These are phyloP conservation scores for Coremacera marginata DNA, from an alignment of 2,888 invertebrate genomes.

Conservation along the genomic window DNA sequence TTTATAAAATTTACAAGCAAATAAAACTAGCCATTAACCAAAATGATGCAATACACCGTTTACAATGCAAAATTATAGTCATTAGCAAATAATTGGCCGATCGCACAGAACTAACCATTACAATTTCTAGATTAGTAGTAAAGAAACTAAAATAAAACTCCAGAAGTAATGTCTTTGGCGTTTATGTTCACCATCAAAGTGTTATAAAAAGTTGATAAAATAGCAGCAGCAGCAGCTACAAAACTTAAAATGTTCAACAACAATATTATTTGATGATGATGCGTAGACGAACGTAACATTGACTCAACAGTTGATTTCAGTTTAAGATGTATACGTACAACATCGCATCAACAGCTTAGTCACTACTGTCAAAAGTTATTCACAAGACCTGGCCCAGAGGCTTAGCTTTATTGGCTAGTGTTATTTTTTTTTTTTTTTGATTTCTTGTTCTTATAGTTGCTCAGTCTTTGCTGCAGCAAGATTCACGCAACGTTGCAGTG, in stretches of 20 bases:
- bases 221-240: slow-evolving; percentile 26
- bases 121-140: background rate
- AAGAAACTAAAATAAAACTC: too few species aligned
- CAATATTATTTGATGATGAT: slow-evolving; percentile 29
- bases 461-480: background rate
- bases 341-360: background rate
- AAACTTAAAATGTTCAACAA: slow-evolving; percentile 28
- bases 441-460: background rate
- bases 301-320: background rate
- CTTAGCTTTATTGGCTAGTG: background rate
- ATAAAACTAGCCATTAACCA: too few species aligned
- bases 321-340: background rate
- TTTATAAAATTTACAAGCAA: too few species aligned
- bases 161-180: background rate
- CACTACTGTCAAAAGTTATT: slow-evolving; percentile 25
- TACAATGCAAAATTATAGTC: slow-evolving; percentile 26
- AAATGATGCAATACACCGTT: background rate
- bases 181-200: background rate
- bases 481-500: background rate
- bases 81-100: slow-evolving; percentile 9
- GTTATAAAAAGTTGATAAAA: background rate
- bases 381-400: slow-evolving; percentile 13
- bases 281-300: background rate
- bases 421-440: background rate
- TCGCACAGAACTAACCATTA: background rate